These are phyloP conservation scores for Scaptomyza hsui DNA, from an alignment of 1,140 invertebrate genomes.

Conservation along the genomic window DNA sequence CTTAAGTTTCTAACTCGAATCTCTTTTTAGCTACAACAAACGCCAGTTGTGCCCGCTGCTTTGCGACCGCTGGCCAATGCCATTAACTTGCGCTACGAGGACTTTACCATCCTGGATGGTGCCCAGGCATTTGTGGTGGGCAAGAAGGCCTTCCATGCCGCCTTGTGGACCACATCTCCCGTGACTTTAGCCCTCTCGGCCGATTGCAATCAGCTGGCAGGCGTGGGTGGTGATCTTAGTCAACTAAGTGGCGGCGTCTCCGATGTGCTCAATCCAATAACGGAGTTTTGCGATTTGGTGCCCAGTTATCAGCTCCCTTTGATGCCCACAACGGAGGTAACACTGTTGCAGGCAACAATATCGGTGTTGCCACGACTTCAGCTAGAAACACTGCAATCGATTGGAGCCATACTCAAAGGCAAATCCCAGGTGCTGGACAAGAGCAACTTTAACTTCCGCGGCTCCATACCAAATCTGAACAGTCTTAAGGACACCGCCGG, in stretches of 20 bases:
- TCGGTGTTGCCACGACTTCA: conserved; percentile 89
- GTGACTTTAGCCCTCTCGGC: conserved; percentile 90
- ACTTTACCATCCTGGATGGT: conserved; percentile 87
- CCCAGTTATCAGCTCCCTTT: conserved; percentile 86
- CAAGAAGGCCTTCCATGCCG: conserved; percentile 89
- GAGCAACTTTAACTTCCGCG: conserved; percentile 81
- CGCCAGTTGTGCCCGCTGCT: conserved; percentile 86
- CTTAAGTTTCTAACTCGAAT: not conserved
- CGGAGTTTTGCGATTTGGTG: conserved; percentile 91
- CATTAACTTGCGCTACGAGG: conserved; percentile 88
- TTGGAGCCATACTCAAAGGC: conserved; percentile 86
- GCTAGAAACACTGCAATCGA: conserved; percentile 88
- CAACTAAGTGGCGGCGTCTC: conserved; percentile 83
- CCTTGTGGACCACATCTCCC: conserved; percentile 87
- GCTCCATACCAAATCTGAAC: conserved; percentile 76
- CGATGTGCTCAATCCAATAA: conserved; percentile 87
- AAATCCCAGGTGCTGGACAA: conserved; percentile 84
- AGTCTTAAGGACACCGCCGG: conserved; percentile 53
- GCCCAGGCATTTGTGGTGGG: conserved; percentile 86
- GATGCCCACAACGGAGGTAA: conserved; percentile 83
- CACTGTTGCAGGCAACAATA: conserved; percentile 89
- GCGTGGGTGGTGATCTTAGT: conserved; percentile 77
- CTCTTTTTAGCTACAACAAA: conserved; percentile 88
- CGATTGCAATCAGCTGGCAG: conserved; percentile 86
- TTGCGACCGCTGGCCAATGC: conserved; percentile 89